Evolutionary conservation across 2,113 vertebrate species (phyloP).

Genomic region (Melospiza melodia): DNA sequence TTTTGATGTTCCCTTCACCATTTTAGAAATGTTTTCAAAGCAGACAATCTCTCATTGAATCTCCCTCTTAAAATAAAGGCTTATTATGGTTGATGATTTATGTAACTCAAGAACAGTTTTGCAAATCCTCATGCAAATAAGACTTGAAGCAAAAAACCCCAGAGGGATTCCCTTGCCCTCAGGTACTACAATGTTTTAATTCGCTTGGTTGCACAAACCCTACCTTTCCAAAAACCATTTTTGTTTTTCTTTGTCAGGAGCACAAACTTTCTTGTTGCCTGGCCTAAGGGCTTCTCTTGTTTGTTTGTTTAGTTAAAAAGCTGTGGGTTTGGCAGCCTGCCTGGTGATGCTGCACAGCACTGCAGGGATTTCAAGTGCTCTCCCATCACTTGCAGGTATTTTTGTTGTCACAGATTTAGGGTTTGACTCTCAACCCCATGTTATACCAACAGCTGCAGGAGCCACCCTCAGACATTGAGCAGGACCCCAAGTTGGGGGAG

Average conservation of each 20-base stretch:
- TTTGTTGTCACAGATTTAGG: background rate
- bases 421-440: background rate
- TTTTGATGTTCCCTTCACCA: background rate
- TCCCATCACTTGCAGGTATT: background rate
- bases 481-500: accelerated
- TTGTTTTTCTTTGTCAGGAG: slow-evolving; percentile 16
- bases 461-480: background rate
- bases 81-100: slow-evolving; percentile 7
- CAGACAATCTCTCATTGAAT: slow-evolving; percentile 17
- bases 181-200: slow-evolving; percentile 32
- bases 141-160: slow-evolving; percentile 16
- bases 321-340: slow-evolving; percentile 45
- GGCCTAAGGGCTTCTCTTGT: slow-evolving; percentile 46
- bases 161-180: background rate
- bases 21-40: slow-evolving; percentile 32
- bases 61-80: slow-evolving; percentile 19
- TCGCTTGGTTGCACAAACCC: slow-evolving; percentile 8
- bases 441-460: background rate
- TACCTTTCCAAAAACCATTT: slow-evolving; percentile 36
- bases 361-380: slow-evolving; percentile 5
- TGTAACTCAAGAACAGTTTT: slow-evolving; percentile 39
- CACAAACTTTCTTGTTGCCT: slow-evolving; percentile 40
- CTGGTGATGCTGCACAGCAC: background rate
- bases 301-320: slow-evolving; percentile 60
- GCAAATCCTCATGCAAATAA: slow-evolving; percentile 55